These are phyloP conservation scores for Unio delphinus DNA, from an alignment of 2,888 invertebrate genomes.

Conservation along the genomic window DNA sequence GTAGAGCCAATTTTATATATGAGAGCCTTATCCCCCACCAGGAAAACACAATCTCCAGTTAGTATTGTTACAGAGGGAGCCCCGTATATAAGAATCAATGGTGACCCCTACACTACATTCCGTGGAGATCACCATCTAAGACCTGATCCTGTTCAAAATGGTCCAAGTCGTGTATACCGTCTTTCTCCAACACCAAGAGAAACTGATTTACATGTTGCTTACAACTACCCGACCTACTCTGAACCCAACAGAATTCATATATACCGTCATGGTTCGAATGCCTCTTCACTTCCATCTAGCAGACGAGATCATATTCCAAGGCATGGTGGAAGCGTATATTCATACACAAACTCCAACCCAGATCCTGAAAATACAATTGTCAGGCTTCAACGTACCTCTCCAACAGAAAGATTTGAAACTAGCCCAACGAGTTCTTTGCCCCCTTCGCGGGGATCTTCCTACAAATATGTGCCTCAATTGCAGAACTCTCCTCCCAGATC, in stretches of 20 bases:
- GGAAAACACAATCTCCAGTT: too few relatives aligned
- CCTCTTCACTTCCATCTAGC: conserved; percentile 24
- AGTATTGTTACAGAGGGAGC: too few relatives aligned
- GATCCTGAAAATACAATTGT: too few relatives aligned
- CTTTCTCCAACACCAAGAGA: conserved; percentile 28
- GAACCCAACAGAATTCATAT: conserved; percentile 29
- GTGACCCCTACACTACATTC: too few relatives aligned
- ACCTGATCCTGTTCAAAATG: conserved; percentile 17
- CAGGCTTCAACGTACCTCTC: too few relatives aligned
- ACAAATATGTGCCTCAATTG: not conserved
- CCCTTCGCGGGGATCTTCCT: not conserved
- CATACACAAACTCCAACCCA: too few relatives aligned
- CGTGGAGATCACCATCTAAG: not conserved
- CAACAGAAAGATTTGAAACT: not conserved
- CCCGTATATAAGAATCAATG: too few relatives aligned
- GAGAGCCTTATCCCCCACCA: too few relatives aligned
- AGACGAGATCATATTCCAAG: conserved; percentile 3
- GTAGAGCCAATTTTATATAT: not conserved
- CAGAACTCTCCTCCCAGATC: not conserved
- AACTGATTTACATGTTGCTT: conserved; percentile 10
- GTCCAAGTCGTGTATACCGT: conserved; percentile 29
- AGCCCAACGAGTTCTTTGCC: not conserved
- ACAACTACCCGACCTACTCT: not conserved
- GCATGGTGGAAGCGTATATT: too few relatives aligned
- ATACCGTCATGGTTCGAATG: conserved; percentile 29